These are phyloP conservation scores for Crypturellus tataupa DNA, from an alignment of 2,797 vertebrate species.

Conservation along the genomic window DNA sequence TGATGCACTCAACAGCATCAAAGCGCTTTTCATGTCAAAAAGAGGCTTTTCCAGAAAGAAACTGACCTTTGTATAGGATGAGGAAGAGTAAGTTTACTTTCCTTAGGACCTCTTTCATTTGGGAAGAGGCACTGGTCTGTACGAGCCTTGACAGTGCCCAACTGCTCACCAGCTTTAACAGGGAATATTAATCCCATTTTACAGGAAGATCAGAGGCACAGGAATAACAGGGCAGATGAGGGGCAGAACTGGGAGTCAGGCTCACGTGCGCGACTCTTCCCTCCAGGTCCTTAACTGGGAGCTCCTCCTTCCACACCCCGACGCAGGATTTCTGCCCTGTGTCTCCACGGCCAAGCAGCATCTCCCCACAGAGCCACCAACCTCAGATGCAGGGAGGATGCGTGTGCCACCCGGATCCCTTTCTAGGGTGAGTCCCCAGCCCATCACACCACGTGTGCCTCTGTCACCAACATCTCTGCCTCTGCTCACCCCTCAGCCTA, in stretches of 20 bases:
- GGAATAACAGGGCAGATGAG: neutral
- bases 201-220: neutral
- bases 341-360: neutral
- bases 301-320: rapidly evolving
- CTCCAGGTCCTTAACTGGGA: neutral
- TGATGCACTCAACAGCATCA: neutral
- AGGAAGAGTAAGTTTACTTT: neutral
- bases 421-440: neutral
- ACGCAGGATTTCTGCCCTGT: neutral
- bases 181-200: neutral
- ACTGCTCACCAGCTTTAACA: neutral
- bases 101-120: neutral
- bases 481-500: neutral
- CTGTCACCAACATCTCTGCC: rapidly evolving
- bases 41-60: neutral
- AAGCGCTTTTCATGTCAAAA: neutral
- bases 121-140: neutral
- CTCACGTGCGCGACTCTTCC: neutral
- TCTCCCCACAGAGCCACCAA: neutral
- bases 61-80: neutral
- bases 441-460: neutral
- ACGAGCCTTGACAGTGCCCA: neutral
- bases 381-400: neutral
- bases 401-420: neutral
- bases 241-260: neutral